Percentiles rank a stretch among this genome's conserved stretches.
These are phyloP conservation scores for Xiphophorus maculatus DNA, from an alignment of 2,113 vertebrate genomes.

Conservation along the genomic window DNA sequence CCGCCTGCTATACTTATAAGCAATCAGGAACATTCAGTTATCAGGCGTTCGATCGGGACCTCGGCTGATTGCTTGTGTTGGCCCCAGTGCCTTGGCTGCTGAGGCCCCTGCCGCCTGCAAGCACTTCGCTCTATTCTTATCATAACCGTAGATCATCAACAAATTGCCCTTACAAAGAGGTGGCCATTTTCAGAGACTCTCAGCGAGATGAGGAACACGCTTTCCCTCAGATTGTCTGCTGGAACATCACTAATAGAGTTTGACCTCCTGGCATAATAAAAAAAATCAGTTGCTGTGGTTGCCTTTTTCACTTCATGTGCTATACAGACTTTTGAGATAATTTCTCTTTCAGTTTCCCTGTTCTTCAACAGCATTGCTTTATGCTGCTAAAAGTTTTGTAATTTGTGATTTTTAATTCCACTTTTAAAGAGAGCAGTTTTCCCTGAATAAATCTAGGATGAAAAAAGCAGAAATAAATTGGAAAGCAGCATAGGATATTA, in stretches of 20 bases:
- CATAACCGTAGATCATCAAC: slow-evolving; percentile 72
- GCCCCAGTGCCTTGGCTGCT: slow-evolving; percentile 22
- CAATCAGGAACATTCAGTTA: slow-evolving; percentile 72
- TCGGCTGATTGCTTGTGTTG: slow-evolving; percentile 69
- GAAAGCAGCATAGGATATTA: neutral
- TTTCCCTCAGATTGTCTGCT: slow-evolving; percentile 50
- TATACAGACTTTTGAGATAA: slow-evolving; percentile 34
- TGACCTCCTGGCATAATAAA: slow-evolving; percentile 63
- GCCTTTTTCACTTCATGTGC: slow-evolving; percentile 18
- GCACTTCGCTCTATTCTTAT: slow-evolving; percentile 67
- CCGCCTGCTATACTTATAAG: slow-evolving; percentile 59
- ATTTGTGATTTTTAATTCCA: neutral
- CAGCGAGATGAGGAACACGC: slow-evolving; percentile 45
- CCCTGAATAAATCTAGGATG: neutral
- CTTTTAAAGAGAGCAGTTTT: neutral
- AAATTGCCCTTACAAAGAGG: slow-evolving; percentile 70
- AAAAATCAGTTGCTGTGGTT: slow-evolving; percentile 35
- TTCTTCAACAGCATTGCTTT: neutral
- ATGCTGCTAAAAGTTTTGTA: slow-evolving; percentile 1
- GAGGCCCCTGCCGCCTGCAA: slow-evolving; percentile 34
- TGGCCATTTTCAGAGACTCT: slow-evolving; percentile 54
- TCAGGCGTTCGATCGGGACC: slow-evolving; percentile 70
- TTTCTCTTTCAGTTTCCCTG: slow-evolving; percentile 10
- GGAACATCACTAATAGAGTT: slow-evolving; percentile 63
- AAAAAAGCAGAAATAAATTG: neutral